phyloP scores from a whole-genome alignment of 2,113 vertebrate species.

The Sceloporus tristichus region DNA sequence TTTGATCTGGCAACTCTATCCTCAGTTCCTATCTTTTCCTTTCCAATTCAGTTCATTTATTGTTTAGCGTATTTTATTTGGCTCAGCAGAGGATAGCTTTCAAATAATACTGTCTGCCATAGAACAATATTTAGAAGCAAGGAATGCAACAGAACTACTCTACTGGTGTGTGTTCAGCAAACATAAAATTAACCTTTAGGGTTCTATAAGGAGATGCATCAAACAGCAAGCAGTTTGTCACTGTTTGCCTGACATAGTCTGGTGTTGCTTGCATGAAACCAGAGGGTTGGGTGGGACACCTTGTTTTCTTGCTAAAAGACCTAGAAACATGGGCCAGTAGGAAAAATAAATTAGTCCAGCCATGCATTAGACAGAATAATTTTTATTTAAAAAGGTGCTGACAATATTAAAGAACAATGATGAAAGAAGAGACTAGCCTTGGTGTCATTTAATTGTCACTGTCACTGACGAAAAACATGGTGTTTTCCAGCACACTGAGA shows the following conservation, averaged over 20 bases:
- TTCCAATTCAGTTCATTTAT: background rate
- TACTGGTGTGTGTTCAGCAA: slow-evolving; percentile 49
- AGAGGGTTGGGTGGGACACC: slow-evolving; percentile 15
- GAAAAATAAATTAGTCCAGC: slow-evolving; percentile 76
- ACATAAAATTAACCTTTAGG: slow-evolving; percentile 65
- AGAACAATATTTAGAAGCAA: slow-evolving; percentile 50
- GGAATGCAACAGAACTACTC: slow-evolving; percentile 43
- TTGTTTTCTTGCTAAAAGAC: slow-evolving; percentile 50
- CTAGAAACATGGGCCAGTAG: slow-evolving; percentile 55
- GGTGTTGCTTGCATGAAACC: slow-evolving; percentile 59
- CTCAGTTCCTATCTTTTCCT: background rate
- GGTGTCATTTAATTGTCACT: slow-evolving; percentile 76
- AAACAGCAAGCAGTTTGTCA: background rate
- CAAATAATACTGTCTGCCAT: slow-evolving; percentile 49
- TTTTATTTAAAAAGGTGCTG: slow-evolving; percentile 73
- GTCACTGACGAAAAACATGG: slow-evolving; percentile 65
- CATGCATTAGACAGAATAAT: slow-evolving; percentile 77
- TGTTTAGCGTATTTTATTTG: background rate
- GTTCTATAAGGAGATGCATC: slow-evolving; percentile 41
- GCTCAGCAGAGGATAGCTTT: slow-evolving; percentile 53
- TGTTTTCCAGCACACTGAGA: slow-evolving; percentile 50
- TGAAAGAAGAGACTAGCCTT: slow-evolving; percentile 72
- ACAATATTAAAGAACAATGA: slow-evolving; percentile 75
- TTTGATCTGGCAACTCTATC: too few relatives aligned
- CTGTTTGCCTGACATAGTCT: slow-evolving; percentile 37